Conservation (phyloP, 2,113 vertebrate genomes). For the Oxyruncus cristatus region DNA sequence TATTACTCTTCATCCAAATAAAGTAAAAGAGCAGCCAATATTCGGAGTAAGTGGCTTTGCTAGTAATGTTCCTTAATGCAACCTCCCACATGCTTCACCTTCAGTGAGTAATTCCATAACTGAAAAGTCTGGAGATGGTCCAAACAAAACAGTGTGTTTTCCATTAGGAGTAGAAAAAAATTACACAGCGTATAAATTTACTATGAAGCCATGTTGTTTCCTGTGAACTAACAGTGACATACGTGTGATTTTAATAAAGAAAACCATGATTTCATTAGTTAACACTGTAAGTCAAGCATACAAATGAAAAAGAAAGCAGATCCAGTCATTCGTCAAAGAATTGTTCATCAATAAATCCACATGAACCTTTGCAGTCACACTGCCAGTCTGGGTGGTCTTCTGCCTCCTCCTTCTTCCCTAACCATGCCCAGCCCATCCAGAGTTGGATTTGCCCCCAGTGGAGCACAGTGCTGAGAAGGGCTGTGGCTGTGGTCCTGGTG, state of each 20-base stretch:
- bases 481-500: fast-evolving
- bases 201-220: slow-evolving; percentile 7
- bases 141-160: slow-evolving; percentile 54
- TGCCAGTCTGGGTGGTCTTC: background rate
- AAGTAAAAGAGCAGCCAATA: slow-evolving; percentile 45
- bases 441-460: background rate
- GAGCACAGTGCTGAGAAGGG: background rate
- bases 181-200: background rate
- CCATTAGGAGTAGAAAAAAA: slow-evolving; percentile 38
- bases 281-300: background rate
- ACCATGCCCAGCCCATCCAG: fast-evolving
- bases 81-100: slow-evolving; percentile 36
- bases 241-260: slow-evolving; percentile 33
- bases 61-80: slow-evolving; percentile 26
- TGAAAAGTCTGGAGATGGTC: background rate
- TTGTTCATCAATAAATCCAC: background rate
- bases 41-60: slow-evolving; percentile 25
- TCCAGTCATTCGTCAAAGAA: background rate
- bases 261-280: slow-evolving; percentile 14
- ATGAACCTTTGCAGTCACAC: background rate
- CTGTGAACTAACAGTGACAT: slow-evolving; percentile 18
- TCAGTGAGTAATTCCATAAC: background rate
- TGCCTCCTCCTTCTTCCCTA: background rate
- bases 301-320: slow-evolving; percentile 20
- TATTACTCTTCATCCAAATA: slow-evolving; percentile 33